Base-by-base conservation (phyloP, 2,797 vertebrate genomes). In the Eremophila alpestris region DNA sequence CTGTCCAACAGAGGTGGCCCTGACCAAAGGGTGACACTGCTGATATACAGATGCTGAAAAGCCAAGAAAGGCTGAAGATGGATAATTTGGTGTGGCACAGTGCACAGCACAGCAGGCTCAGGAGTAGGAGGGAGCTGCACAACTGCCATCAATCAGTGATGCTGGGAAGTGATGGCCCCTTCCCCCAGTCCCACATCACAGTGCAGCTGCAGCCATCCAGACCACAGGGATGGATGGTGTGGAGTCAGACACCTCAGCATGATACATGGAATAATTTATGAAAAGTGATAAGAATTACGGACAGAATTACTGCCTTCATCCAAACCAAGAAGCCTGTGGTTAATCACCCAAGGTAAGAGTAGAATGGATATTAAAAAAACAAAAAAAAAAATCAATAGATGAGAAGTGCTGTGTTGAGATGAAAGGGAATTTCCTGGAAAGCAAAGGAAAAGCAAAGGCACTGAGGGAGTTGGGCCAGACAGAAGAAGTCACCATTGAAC, bases 191-290 rank as follows among this genome's bases (percentile, higher is more conserved):
- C 55, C 48, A 45, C 32, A 40, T 52, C 64, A 48, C 36, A 8
- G 10, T 54, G 46, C 55, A 58, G 40, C 56, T 63, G 51, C 41
- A 81, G 41, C 41, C 74, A 52, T 21, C 16, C 20, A 2, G 2
- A 23, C 51, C 3, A 2, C 5, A 4, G 43, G 63, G 55, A 36
- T 0, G 1, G 29, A 22, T 0, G 0, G 29, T 45, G 10, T 67
- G 68, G 43, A 52, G 13, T 32, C 48, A 76, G 41, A 32, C 68
- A 65, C 41, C 82, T 65, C 51, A 62, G 63, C 29, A n/a, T 30
- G 58, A 49, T 71, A 32, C 7, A 13, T 12, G n/a, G 49, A 79
- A 63, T 93, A 69, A 80, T 70, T 83, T 63, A 83, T 29, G 71
- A 65, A 84, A 82, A 43, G 30, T 23, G 5, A 48, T 40, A 68